These are phyloP conservation scores for Nephrotoma flavescens DNA, from an alignment of 2,888 invertebrate genomes.

Conservation along the genomic window DNA sequence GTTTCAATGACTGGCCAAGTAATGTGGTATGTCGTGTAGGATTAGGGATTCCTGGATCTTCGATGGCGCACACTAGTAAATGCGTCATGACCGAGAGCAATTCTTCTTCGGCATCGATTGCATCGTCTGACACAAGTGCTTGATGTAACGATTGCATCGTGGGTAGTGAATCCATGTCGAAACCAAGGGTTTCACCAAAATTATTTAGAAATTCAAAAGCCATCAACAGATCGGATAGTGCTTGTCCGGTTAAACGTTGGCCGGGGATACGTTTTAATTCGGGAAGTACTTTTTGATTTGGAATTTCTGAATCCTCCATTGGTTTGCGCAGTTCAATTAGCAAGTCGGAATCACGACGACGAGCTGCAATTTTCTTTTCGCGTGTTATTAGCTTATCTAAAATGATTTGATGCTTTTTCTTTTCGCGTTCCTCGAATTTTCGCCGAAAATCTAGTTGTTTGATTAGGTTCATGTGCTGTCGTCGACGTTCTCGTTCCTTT, in stretches of 20 bases:
- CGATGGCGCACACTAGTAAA: conserved; percentile 79
- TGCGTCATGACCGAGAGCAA: conserved; percentile 78
- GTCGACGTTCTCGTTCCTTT: conserved; percentile 73
- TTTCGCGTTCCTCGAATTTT: conserved; percentile 73
- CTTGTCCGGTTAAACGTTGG: conserved; percentile 67
- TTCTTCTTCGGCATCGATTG: conserved; percentile 69
- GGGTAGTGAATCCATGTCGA: conserved; percentile 79
- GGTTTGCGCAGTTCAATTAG: conserved; percentile 65
- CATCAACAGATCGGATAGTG: conserved; percentile 85
- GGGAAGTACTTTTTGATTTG: conserved; percentile 57
- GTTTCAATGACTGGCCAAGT: conserved; percentile 76
- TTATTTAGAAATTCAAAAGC: conserved; percentile 94
- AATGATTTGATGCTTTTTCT: conserved; percentile 40
- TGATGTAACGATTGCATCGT: conserved; percentile 74
- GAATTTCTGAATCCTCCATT: conserved; percentile 78
- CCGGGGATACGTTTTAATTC: conserved; percentile 63
- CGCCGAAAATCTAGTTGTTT: conserved; percentile 75
- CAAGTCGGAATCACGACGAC: conserved; percentile 53
- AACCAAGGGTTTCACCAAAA: conserved; percentile 87
- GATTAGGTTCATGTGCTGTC: conserved; percentile 81
- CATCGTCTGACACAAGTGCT: conserved; percentile 61
- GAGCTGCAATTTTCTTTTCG: conserved; percentile 66
- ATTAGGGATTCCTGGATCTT: conserved; percentile 85
- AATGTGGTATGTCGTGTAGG: conserved; percentile 79
- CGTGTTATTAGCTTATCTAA: conserved; percentile 74